These are phyloP conservation scores for Lophius americanus DNA, from an alignment of 2,797 vertebrate species.

Conservation along the genomic window DNA sequence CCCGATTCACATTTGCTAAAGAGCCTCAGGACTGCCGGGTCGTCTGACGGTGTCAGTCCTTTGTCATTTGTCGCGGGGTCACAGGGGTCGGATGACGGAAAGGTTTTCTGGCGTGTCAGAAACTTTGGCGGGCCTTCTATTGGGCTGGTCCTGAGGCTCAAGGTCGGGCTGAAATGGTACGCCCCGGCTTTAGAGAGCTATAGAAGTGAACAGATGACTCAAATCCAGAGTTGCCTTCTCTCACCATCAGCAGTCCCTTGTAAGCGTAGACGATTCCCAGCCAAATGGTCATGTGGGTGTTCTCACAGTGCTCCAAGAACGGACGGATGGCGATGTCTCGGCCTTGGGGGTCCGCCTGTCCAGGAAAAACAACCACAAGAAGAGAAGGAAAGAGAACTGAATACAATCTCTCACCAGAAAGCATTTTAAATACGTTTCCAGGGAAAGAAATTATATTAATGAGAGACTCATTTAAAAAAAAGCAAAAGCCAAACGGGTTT, in stretches of 20 bases:
- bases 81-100: too few relatives aligned
- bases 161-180: too few relatives aligned
- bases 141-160: too few relatives aligned
- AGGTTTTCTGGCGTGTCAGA: too few relatives aligned
- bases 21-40: too few relatives aligned
- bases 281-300: constrained; percentile 99
- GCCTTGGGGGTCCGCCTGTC: constrained; percentile 95
- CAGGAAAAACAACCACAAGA: constrained; percentile 49
- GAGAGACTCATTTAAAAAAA: background rate
- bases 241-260: constrained; percentile 99
- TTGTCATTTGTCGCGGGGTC: too few relatives aligned
- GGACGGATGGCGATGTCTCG: constrained; percentile 97
- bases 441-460: constrained; percentile 6
- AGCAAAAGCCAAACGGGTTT: too few relatives aligned
- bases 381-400: constrained; percentile 28
- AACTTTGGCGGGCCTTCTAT: too few relatives aligned
- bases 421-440: background rate
- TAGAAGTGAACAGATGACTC: too few relatives aligned
- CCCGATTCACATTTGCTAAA: too few relatives aligned
- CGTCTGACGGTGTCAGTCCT: too few relatives aligned
- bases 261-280: constrained; percentile 99
- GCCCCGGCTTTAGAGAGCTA: too few relatives aligned
- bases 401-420: constrained; percentile 11
- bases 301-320: constrained; percentile 98
- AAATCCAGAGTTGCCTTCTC: constrained; percentile 47